These are phyloP conservation scores for Dromas ardeola DNA, from an alignment of 2,113 vertebrate genomes.

Conservation along the genomic window DNA sequence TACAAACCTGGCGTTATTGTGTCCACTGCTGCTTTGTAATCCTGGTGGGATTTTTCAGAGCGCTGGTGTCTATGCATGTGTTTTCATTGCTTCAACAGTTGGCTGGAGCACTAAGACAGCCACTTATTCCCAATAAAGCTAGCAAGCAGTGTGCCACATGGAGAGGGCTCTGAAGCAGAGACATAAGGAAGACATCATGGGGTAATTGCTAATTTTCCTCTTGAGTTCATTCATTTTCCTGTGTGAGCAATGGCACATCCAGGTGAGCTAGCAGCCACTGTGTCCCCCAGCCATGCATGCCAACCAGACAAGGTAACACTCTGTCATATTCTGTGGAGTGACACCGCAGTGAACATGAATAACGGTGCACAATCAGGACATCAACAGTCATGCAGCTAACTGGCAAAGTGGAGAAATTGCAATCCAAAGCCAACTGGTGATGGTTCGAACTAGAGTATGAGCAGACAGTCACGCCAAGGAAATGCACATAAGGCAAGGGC, in stretches of 20 bases:
- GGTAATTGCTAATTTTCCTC: background rate
- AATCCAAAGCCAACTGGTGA: background rate
- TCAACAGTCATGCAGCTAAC: background rate
- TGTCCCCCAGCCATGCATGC: background rate
- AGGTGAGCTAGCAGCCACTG: background rate
- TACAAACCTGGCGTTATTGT: background rate
- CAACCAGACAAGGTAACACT: background rate
- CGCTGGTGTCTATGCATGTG: background rate
- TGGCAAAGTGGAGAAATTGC: background rate
- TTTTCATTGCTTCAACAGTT: background rate
- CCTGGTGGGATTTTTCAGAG: background rate
- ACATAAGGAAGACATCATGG: background rate
- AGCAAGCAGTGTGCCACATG: background rate
- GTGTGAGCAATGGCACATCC: background rate
- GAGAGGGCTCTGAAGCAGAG: background rate
- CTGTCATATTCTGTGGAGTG: background rate
- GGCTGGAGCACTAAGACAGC: background rate
- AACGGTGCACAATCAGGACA: background rate
- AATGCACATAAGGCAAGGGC: background rate
- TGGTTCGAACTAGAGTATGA: background rate
- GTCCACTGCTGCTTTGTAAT: background rate
- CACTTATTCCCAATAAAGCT: background rate
- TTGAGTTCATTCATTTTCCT: background rate
- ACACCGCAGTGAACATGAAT: background rate
- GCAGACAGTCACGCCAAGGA: background rate